Evolutionary conservation across 2,113 vertebrate species (phyloP), one percentile per base, ranked within the genome.

Genomic region (Phalacrocorax brasilianus): DNA sequence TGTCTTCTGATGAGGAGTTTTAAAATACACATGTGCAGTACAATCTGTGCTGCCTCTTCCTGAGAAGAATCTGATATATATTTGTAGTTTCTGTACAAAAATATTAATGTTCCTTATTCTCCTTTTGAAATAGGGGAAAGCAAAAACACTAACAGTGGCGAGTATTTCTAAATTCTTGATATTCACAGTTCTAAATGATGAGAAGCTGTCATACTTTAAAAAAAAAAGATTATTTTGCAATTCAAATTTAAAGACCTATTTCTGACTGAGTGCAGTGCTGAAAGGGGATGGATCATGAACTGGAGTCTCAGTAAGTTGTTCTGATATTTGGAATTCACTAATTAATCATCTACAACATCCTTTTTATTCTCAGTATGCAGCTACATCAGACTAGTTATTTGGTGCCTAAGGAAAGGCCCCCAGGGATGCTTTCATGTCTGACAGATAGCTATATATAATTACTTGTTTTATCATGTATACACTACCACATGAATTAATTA

Each of bases 401-500:
- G 40, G 55, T 88, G 83, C 35, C 63, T 93, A 88, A 95, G 56
- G 88, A 92, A 91, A 88, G 38, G 5, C 21, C 59, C 23, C n/a
- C 20, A 0, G 5, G 59, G 72, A 68, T 80, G 59, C 72, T 90
- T 96, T 96, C 56, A 88, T 94, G 75, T 95, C 76, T 96, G 88
- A 94, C 68, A 75, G 92, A 86, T 77, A 91, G 42, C 75, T 84
- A 32, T 90, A 66, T 94, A 81, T 96, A 90, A 91, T 94, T 90
- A 74, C 87, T 93, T 97, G 63, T 91, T 93, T 92, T 82, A 74
- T 86, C 76, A 12, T 19, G 2, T 94, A 45, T 77, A 84, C 47
- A 61, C 67, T 81, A 56, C 40, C 38, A 71, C 77, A 75, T 95
- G 50, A 93, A 96, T 96, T 94, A 95, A 96, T 94, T 82, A 92